A percentile compares a stretch with the other conserved stretches of the same genome.
phyloP scores from a whole-genome alignment of 2,888 invertebrate species.

The Silvanus unidentatus region DNA sequence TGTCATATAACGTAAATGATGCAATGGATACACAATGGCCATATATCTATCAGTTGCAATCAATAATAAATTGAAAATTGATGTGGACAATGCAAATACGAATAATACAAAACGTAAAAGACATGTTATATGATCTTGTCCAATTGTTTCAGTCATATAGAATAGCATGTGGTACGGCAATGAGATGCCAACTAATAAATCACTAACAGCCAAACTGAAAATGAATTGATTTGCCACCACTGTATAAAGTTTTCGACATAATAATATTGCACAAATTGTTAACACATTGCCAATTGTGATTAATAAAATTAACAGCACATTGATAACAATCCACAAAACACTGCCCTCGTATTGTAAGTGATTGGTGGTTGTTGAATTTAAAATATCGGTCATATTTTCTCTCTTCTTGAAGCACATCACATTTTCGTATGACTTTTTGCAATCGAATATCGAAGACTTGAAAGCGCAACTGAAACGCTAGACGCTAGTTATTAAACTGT shows the following conservation, averaged over 20 bases:
- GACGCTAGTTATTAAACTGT: no score
- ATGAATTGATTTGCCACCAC: constrained; percentile 74
- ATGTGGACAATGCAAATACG: constrained; percentile 70
- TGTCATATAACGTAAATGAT: constrained; percentile 72
- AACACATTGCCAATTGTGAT: constrained; percentile 70
- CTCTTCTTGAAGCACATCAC: background rate
- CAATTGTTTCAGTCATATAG: constrained; percentile 57
- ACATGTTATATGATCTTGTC: constrained; percentile 58
- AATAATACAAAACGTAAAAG: constrained; percentile 68
- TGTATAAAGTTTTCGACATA: constrained; percentile 62
- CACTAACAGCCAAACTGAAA: constrained; percentile 71
- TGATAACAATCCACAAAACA: constrained; percentile 58
- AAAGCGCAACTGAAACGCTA: no score
- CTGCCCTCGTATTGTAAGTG: constrained; percentile 9
- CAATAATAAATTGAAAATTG: constrained; percentile 70
- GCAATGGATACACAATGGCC: constrained; percentile 72
- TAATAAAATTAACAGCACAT: constrained; percentile 58
- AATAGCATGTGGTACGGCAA: constrained; percentile 74
- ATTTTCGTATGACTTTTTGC: no score
- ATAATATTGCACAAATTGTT: constrained; percentile 67
- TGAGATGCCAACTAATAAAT: constrained; percentile 70
- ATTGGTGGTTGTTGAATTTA: background rate
- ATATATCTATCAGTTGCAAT: constrained; percentile 76
- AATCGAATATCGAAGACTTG: background rate
- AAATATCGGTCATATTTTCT: constrained; percentile 5